phyloP scores from a whole-genome alignment of 2,797 vertebrate species.

The Dicrostonyx torquatus region DNA sequence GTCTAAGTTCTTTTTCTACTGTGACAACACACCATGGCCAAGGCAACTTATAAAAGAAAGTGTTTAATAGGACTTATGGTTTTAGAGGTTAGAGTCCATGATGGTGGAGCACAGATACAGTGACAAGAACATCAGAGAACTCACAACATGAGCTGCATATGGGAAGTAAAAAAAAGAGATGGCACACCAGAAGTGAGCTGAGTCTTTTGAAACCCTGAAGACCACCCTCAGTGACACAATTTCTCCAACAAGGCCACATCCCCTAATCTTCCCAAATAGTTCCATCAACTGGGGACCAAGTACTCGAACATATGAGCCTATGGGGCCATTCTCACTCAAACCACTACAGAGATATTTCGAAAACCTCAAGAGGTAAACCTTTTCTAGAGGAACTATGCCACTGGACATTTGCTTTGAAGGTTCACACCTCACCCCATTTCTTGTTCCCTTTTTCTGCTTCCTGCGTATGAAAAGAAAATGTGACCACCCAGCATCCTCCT shows the following conservation, averaged over 20 bases:
- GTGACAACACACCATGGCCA: neutral
- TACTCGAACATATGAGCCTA: neutral
- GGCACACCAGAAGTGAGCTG: neutral
- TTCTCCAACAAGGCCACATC: neutral
- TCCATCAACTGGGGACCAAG: neutral
- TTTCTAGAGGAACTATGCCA: neutral
- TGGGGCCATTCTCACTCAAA: neutral
- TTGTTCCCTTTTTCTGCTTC: neutral
- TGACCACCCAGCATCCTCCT: neutral
- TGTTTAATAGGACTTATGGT: neutral
- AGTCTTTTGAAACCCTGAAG: neutral
- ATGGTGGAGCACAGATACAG: neutral
- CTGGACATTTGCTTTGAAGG: neutral
- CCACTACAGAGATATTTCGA: neutral
- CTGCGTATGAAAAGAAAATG: neutral
- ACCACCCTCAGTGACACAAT: neutral
- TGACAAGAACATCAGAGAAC: neutral
- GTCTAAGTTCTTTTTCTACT: neutral
- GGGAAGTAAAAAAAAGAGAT: neutral
- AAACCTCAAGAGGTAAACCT: neutral
- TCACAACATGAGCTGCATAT: neutral
- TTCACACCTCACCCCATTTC: neutral
- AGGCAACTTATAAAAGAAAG: neutral
- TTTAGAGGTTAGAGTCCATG: neutral
- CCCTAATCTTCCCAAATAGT: neutral